Base-by-base conservation (phyloP, 1,140 invertebrate species). In the Homarus americanus region DNA sequence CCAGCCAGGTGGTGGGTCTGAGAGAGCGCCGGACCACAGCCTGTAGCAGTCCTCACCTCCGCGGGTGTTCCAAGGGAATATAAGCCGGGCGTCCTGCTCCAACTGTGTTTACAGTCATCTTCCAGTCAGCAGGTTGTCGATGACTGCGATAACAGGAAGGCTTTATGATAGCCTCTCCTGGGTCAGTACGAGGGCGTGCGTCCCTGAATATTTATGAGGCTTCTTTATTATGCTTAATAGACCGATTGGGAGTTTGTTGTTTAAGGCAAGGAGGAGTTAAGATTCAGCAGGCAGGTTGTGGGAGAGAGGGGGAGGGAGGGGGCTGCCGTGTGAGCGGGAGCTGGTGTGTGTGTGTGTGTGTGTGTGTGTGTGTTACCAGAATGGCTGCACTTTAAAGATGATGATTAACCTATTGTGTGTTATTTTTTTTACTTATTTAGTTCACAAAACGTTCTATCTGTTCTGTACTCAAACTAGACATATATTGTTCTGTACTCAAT, bases 101-200 rank as follows among this genome's bases (percentile, higher is more conserved):
- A 20, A 4, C 79, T 24, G 49, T 36, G 79, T 36, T 49, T 36
- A 63, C 49, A 38, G 49, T 63, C 79, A 82, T 82, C 79, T 20
- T 63, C 79, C 49, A 82, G 38, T 82, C 79, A 82, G 10, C 79
- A 63, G 49, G 49, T 82, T 82, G 79, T 82, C 79, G 79, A 82
- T 82, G 79, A 9, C 0, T 1, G 49, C 40, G 79, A 82, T 82
- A 82, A 82, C 79, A 24, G 12, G 24, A 32, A 78, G 36, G 28
- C 49, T 82, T 82, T 82, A 82, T 82, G 79, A 82, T 49, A 63
- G 20, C 49, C 28, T 53, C 78, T 32, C 10, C 41, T 20, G 79
- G 49, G 79, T 53, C 36, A 34, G 79, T 28, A 63, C 79, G 20
- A 20, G 28, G 28, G 36, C 49, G 28, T 17, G 49, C 79, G 36